phyloP scores from a whole-genome alignment of 2,113 vertebrate species.

The Eurystomus gularis region DNA sequence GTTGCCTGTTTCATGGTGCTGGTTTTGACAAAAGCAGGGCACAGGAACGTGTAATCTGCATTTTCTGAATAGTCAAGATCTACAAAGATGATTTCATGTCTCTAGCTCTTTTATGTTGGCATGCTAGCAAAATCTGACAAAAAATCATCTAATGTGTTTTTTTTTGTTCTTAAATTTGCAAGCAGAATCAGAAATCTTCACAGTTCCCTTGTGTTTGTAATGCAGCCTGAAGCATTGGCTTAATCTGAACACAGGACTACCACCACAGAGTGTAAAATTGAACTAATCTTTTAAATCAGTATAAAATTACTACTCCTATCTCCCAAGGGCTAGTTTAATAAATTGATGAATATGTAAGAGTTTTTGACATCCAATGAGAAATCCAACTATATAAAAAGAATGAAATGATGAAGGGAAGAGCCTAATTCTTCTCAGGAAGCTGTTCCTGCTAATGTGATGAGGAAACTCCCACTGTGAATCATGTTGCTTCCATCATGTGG shows the following conservation, averaged over 20 bases:
- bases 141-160: neutral
- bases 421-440: slow-evolving; percentile 10
- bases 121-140: neutral
- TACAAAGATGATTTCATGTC: slow-evolving; percentile 14
- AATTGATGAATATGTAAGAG: slow-evolving; percentile 31
- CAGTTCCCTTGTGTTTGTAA: neutral
- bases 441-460: neutral
- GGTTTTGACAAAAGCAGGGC: slow-evolving; percentile 27
- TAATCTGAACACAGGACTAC: neutral
- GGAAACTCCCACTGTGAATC: slow-evolving; percentile 1
- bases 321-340: neutral
- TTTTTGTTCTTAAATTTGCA: neutral
- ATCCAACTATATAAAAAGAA: neutral
- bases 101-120: neutral
- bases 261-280: neutral
- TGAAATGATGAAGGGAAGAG: neutral
- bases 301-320: neutral
- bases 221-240: neutral
- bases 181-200: neutral
- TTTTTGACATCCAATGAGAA: neutral
- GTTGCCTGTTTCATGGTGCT: slow-evolving; percentile 1
- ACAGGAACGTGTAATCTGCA: slow-evolving; percentile 25
- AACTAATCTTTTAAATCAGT: neutral
- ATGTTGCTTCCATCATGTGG: neutral
- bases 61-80: slow-evolving; percentile 47